Percentiles rank a stretch among this genome's conserved stretches.
Conservation (phyloP, 2,888 invertebrate genomes). For the Nephrocerus scutellatus region DNA sequence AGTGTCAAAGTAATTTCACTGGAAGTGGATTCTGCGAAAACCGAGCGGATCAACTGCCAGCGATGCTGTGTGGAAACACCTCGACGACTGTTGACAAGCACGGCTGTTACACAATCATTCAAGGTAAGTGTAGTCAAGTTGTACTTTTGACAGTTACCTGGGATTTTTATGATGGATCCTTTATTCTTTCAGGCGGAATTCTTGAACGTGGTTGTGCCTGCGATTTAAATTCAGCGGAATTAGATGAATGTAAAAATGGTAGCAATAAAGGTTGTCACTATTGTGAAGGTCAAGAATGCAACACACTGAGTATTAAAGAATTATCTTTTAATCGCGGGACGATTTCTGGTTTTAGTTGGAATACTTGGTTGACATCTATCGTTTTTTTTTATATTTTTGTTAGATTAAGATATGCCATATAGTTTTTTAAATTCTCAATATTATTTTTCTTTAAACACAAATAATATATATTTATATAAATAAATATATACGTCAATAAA, state of each 20-base stretch:
- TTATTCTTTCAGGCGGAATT: constrained; percentile 12
- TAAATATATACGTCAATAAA: too few relatives aligned
- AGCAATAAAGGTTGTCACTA: constrained; percentile 6
- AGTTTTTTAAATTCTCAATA: too few relatives aligned
- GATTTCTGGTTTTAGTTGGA: too few relatives aligned
- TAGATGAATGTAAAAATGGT: constrained; percentile 9
- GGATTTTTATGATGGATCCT: too few relatives aligned
- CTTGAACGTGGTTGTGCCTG: constrained; percentile 19
- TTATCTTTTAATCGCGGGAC: too few relatives aligned
- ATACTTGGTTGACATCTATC: too few relatives aligned
- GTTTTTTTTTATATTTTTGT: too few relatives aligned
- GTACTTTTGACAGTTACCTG: too few relatives aligned
- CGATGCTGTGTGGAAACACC: constrained; percentile 1
- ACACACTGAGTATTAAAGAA: too few relatives aligned
- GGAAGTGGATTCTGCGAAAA: constrained; percentile 4
- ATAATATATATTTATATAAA: too few relatives aligned
- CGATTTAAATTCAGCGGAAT: constrained; percentile 8
- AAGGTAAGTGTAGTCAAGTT: constrained; percentile 14
- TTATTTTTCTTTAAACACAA: too few relatives aligned
- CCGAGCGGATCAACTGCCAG: not conserved
- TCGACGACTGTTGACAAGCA: constrained; percentile 10
- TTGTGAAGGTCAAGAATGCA: constrained; percentile 17
- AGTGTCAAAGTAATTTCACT: constrained; percentile 4
- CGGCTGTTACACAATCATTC: constrained; percentile 18
- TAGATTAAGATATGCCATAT: too few relatives aligned